phyloP scores from a whole-genome alignment of 1,140 invertebrate species.

The Nasonia giraulti region DNA sequence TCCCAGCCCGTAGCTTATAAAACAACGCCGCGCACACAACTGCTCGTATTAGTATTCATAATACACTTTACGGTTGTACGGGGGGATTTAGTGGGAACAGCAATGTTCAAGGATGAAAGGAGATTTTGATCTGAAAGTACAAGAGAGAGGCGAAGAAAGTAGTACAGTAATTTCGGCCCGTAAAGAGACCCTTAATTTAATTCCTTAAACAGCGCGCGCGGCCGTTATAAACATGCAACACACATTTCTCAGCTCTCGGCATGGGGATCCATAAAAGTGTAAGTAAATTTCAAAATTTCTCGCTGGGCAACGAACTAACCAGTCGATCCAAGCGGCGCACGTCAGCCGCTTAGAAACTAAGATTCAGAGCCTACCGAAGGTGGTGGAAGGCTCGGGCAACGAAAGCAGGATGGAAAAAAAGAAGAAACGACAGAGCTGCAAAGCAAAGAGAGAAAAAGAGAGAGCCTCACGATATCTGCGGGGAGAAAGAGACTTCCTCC shows the following conservation, averaged over 20 bases:
- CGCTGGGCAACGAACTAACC: not conserved
- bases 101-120: not conserved
- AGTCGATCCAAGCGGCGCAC: not conserved
- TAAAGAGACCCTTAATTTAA: conserved; percentile 1
- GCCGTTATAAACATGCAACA: not conserved
- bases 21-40: too few species aligned
- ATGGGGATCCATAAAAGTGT: not conserved
- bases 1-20: too few species aligned
- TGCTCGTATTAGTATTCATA: too few species aligned
- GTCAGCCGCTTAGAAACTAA: not conserved
- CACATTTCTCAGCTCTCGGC: not conserved
- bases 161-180: not conserved
- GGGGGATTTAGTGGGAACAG: not conserved
- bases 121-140: not conserved
- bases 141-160: not conserved
- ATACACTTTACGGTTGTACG: not conserved
- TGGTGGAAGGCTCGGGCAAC: not conserved
- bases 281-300: not conserved
- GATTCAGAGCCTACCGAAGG: not conserved
- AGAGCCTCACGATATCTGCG: conserved; percentile 12
- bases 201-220: not conserved
- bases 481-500: conserved; percentile 1
- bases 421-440: not conserved
- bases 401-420: not conserved
- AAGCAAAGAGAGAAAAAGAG: conserved; percentile 15